Evolutionary conservation across 2,888 invertebrate genomes (phyloP), one percentile per base, ranked within the genome.

Genomic region (Eudasyphora cyanicolor): DNA sequence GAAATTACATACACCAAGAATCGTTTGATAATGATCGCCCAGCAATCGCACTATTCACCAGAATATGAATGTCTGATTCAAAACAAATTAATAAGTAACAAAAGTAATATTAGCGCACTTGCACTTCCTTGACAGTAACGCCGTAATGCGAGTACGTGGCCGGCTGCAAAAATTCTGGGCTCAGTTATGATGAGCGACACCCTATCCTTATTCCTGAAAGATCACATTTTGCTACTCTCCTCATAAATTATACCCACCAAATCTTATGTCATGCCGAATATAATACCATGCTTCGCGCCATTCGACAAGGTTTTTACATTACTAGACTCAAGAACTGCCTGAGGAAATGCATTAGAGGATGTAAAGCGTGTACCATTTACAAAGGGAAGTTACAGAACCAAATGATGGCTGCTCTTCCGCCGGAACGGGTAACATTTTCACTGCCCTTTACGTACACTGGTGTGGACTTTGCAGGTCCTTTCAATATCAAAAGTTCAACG

Each of bases 401-500:
- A 19, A 6, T 49, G 2, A 49, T 49, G 49, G 49, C 49, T 2
- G 32, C 17, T 21, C 49, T 62, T 6, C 75, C 75, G 0, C 32
- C 42, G 0, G 62, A 75, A 21, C n/a, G 62, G 5, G 49, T 49
- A 0, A 29, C 10, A 2, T 32, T 75, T 5, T 19, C 12, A 0
- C 29, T 62, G 2, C 62, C 62, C 1, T 75, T 75, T 32, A 0
- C 32, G 0, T 32, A 45, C 8, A 21, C 62, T 1, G 75, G 49
- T 0, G 19, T 75, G 0, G 62, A 62, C 12, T 75, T 75, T 19
- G 75, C 75, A 0, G 75, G 75, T 0, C 75, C 75, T 1, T 62
- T 32, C 32, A 21, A 49, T 3, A 62, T 75, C 2, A 75, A 75
- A 32, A 49, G 19, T 27, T 74, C 60, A 17, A 38, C 27, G 12